These are phyloP conservation scores for Marmota flaviventris DNA, from an alignment of 2,113 vertebrate genomes.

Conservation along the genomic window DNA sequence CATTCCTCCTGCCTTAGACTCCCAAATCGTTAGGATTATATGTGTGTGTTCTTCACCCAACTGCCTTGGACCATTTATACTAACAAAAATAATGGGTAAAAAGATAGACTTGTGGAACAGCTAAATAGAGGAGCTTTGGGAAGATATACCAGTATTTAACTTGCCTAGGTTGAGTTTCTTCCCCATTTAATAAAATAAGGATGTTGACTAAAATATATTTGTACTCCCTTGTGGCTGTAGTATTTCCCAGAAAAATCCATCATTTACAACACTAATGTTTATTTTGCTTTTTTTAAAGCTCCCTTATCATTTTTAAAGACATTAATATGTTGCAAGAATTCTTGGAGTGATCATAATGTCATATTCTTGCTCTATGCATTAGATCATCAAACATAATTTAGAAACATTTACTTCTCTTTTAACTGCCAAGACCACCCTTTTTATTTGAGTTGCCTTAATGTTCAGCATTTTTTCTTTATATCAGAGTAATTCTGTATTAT, in stretches of 20 bases:
- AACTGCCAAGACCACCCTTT: background rate
- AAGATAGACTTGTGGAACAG: background rate
- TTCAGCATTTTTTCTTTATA: background rate
- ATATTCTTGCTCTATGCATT: background rate
- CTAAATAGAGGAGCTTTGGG: background rate
- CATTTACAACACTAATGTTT: background rate
- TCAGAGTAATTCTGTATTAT: background rate
- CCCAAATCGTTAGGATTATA: too few relatives aligned
- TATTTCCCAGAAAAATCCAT: slow-evolving; percentile 25
- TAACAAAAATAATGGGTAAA: slow-evolving; percentile 8
- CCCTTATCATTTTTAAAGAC: background rate
- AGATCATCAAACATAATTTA: slow-evolving; percentile 11
- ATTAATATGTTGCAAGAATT: background rate
- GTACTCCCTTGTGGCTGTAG: background rate
- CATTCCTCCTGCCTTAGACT: too few relatives aligned
- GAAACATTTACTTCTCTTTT: background rate
- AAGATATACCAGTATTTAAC: background rate
- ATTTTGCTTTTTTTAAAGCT: slow-evolving; percentile 28
- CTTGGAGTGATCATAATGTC: background rate
- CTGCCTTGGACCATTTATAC: background rate
- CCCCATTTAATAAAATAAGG: slow-evolving; percentile 25
- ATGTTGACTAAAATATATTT: slow-evolving; percentile 10
- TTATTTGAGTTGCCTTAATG: background rate
- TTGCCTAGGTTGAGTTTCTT: background rate
- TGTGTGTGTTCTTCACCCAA: too few relatives aligned